Evolutionary conservation across 2,113 vertebrate species (phyloP).

Genomic region (Zingel zingel): DNA sequence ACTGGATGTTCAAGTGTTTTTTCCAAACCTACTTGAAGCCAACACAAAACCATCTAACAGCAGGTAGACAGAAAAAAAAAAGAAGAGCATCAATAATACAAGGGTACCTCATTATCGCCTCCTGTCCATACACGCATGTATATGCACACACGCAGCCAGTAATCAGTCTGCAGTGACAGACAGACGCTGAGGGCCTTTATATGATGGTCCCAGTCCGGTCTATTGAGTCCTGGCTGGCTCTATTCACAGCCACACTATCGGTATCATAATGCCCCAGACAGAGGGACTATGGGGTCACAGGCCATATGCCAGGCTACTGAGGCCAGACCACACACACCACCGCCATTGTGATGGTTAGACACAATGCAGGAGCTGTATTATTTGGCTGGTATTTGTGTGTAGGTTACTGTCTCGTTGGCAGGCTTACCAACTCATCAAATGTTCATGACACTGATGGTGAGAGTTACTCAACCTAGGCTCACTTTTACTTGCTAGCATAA

Average conservation of each 20-base stretch:
- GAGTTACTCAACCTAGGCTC: slow-evolving; percentile 24
- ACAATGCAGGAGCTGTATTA: slow-evolving; percentile 73
- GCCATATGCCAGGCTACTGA: slow-evolving; percentile 78
- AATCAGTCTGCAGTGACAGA: slow-evolving; percentile 78
- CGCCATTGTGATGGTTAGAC: slow-evolving; percentile 71
- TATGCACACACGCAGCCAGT: slow-evolving; percentile 59
- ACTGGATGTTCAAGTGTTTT: background rate
- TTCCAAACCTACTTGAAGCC: slow-evolving; percentile 8
- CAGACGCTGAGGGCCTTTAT: slow-evolving; percentile 74
- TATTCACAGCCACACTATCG: slow-evolving; percentile 73
- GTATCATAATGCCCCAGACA: slow-evolving; percentile 77
- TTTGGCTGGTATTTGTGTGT: slow-evolving; percentile 64
- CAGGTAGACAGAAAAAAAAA: slow-evolving; percentile 76
- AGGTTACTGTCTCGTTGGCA: slow-evolving; percentile 59
- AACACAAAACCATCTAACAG: slow-evolving; percentile 73
- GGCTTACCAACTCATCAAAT: slow-evolving; percentile 56
- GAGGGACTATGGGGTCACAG: slow-evolving; percentile 75
- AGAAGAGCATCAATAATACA: slow-evolving; percentile 88
- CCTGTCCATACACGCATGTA: slow-evolving; percentile 65
- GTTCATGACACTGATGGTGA: slow-evolving; percentile 52
- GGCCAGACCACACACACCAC: slow-evolving; percentile 67
- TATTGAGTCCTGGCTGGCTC: slow-evolving; percentile 73
- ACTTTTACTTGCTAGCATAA: slow-evolving; percentile 15
- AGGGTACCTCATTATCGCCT: slow-evolving; percentile 74
- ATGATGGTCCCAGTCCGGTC: slow-evolving; percentile 52